Evolutionary conservation across 2,113 vertebrate genomes (phyloP).

Genomic region (Sphaerodactylus townsendi): DNA sequence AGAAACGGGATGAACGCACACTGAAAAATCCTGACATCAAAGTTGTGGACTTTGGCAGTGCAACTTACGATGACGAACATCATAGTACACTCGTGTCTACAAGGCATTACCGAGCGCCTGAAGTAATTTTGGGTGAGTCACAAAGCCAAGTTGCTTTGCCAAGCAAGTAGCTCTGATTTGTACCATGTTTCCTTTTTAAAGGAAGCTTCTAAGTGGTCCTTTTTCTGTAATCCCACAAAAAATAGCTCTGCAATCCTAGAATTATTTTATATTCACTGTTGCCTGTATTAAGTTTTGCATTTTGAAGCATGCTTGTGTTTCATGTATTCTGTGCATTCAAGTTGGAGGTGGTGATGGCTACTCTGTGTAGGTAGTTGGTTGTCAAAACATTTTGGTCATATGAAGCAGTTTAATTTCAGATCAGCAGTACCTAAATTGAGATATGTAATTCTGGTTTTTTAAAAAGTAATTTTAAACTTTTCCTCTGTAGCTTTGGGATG

Average conservation of each 20-base stretch:
- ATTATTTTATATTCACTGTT: not conserved
- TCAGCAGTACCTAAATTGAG: not conserved
- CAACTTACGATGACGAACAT: constrained; percentile 85
- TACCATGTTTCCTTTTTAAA: not conserved
- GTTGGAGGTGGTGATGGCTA: not conserved
- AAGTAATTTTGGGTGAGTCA: constrained; percentile 84
- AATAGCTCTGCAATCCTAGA: not conserved
- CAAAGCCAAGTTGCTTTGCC: not conserved
- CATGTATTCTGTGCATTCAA: not conserved
- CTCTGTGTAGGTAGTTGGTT: not conserved
- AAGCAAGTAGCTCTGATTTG: not conserved
- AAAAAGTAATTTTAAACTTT: not conserved
- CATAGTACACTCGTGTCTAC: constrained; percentile 86
- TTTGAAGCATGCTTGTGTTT: not conserved
- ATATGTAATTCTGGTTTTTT: too few species aligned
- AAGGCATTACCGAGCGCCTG: constrained; percentile 87
- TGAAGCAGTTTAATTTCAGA: not conserved
- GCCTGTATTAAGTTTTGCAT: not conserved
- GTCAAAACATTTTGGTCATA: not conserved
- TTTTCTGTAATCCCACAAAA: too few species aligned
- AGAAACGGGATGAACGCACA: constrained; percentile 85
- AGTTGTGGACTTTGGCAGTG: constrained; percentile 87
- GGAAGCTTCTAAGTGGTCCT: not conserved
- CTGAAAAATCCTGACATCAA: constrained; percentile 83
- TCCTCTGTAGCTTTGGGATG: constrained; percentile 80